Evolutionary conservation across 2,888 invertebrate genomes (phyloP).

Genomic region (Hecatera dysodea): DNA sequence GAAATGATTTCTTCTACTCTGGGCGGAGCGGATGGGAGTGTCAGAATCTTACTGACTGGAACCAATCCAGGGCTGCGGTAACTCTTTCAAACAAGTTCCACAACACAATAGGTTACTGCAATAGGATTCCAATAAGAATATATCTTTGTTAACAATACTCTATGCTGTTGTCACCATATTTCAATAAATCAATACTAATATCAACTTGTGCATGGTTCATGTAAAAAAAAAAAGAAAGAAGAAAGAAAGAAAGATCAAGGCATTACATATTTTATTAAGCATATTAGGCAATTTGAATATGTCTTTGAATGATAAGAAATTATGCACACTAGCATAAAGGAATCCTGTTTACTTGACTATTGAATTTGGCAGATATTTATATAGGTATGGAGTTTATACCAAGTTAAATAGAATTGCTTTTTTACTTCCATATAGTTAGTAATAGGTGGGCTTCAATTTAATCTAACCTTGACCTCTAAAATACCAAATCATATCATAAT

Average conservation of each 20-base stretch:
- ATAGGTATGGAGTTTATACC: not conserved
- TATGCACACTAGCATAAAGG: not conserved
- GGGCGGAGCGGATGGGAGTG: no score
- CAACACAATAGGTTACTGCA: no score
- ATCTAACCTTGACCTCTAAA: not conserved
- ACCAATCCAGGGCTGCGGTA: no score
- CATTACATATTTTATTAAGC: no score
- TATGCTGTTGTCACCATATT: not conserved
- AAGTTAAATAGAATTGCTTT: not conserved
- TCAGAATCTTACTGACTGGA: no score
- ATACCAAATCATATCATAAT: not conserved
- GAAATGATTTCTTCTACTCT: no score
- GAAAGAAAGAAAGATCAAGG: no score
- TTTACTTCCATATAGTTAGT: not conserved
- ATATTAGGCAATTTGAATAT: no score
- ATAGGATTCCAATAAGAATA: not conserved
- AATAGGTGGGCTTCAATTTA: not conserved
- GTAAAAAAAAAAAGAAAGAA: no score
- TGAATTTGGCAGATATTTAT: not conserved
- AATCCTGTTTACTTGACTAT: not conserved
- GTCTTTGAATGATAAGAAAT: no score
- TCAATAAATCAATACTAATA: constrained; percentile 3
- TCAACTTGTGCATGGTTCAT: constrained; percentile 2
- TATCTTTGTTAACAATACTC: not conserved
- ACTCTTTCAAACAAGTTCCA: no score